Evolutionary conservation across 1,140 invertebrate genomes (phyloP), one percentile per base, ranked within the genome.

Genomic region (Meloidogyne hapla): DNA sequence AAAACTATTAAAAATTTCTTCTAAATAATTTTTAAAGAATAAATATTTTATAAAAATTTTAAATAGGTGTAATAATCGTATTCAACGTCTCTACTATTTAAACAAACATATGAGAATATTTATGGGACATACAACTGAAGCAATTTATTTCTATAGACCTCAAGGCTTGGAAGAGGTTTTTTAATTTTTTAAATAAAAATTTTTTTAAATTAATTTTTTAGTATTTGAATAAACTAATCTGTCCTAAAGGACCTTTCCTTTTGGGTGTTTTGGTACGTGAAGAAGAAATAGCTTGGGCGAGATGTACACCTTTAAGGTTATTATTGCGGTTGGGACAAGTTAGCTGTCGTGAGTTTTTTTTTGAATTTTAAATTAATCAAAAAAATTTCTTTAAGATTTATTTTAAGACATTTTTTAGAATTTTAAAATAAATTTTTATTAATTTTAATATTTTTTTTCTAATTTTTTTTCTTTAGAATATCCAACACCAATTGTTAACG

Each of bases 211-310:
- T 71, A 38, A 38, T 10, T 73, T 8, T 77, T 74, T 21, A 77
- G 77, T 21, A 26, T n/a, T 79, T 78, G 18, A 42, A 28, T 25
- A 38, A 69, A 8, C 23, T 78, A 26, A n/a, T 8, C 38, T 40
- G 42, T 3, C 77, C 77, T 12, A 15, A 45, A 33, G 26, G 12
- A 0, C 68, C 77, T 21, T 78, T 78, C n/a, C 61, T 79, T 38
- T 28, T 78, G 8, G 77, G 78, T 5, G 42, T 63, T n/a, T 80
- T 78, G 28, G 21, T 78, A 33, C 40, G 66, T 12, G 45, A 26
- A 45, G 77, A 70, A 21, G 77, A 78, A 66, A 40, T 72, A n/a
- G 28, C 78, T 65, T 78, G 78, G 77, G 77, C 76, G 9, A 79
- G 77, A 23, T 79, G 63, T 45, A 63, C 78, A 15, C 77, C 77